Evolutionary conservation across 2,797 vertebrate genomes (phyloP), one percentile per base, ranked within the genome.

Genomic region (Microchirus variegatus): DNA sequence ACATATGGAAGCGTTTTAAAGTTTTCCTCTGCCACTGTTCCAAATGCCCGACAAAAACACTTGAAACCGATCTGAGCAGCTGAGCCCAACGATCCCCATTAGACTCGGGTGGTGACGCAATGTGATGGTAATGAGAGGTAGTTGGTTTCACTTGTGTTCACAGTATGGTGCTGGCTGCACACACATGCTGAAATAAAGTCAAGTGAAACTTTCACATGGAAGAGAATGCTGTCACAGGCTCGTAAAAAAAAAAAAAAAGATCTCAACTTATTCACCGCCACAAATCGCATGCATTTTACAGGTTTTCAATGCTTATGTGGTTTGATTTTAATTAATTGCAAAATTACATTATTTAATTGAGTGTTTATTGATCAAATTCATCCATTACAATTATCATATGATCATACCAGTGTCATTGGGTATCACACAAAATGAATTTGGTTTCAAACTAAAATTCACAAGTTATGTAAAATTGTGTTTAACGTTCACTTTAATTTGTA

Each of bases 1-100:
- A 85, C 89, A 91, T 77, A 88, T 89, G 88, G 81, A 81, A 87
- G 35, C 63, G 42, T 6, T 81, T 92, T 89, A 86, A 70, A 49
- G 61, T 79, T 88, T 87, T 81, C 70, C 76, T 69, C 69, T 81
- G 81, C 84, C 79, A 85, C 87, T 77, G 86, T 89, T 86, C 75
- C 42, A 77, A 78, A 84, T 72, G 77, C 78, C 81, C 75, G 73
- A 67, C 84, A 88, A 80, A 87, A 88, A 84, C 77, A 85, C 18
- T 42, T 2, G 22, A 46, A 75, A 75, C 61, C 66, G 72, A 83
- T 66, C 76, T 57, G 75, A 77, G 59, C 67, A 63, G 70, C 54
- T 0, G 12, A 76, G 66, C 55, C 68, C 74, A 69, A 37, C 8
- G 71, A 71, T 69, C 73, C 78, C 80, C 78, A 67, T 86, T 83